Evolutionary conservation across 1,140 invertebrate species (phyloP).

Genomic region (Trichoplusia ni): DNA sequence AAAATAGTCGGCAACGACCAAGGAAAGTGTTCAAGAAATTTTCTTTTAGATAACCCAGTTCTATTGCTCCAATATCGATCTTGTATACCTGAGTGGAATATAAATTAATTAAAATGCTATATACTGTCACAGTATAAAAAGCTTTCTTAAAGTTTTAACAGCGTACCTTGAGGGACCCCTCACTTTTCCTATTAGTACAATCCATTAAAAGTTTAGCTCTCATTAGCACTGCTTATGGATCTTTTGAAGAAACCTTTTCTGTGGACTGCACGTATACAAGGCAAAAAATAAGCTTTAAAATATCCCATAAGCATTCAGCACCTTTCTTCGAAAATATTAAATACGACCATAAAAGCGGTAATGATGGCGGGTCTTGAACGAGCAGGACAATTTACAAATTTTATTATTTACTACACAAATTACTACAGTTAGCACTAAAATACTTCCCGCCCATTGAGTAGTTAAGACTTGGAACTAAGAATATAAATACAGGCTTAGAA

Average conservation of each 20-base stretch:
- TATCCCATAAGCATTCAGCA: background rate
- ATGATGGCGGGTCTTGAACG: slow-evolving; percentile 4
- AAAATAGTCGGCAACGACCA: slow-evolving; percentile 27
- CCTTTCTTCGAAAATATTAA: slow-evolving; percentile 18
- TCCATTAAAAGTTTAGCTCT: too few relatives aligned
- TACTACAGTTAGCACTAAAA: background rate
- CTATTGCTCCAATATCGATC: background rate
- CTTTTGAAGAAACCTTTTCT: too few relatives aligned
- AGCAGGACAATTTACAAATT: background rate
- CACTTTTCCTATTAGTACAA: too few relatives aligned
- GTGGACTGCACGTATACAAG: too few relatives aligned
- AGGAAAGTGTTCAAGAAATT: slow-evolving; percentile 14
- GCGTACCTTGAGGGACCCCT: too few relatives aligned
- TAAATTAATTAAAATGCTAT: too few relatives aligned
- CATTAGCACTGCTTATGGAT: too few relatives aligned
- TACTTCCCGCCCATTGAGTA: background rate
- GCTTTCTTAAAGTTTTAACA: too few relatives aligned
- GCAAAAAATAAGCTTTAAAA: background rate
- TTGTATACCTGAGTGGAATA: background rate
- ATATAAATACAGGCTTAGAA: background rate
- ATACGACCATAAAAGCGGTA: background rate
- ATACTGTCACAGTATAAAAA: too few relatives aligned
- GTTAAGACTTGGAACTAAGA: background rate
- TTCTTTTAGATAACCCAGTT: background rate
- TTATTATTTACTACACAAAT: slow-evolving; percentile 18